Evolutionary conservation across 2,113 vertebrate species (phyloP).

Genomic region (Mixornis gularis): DNA sequence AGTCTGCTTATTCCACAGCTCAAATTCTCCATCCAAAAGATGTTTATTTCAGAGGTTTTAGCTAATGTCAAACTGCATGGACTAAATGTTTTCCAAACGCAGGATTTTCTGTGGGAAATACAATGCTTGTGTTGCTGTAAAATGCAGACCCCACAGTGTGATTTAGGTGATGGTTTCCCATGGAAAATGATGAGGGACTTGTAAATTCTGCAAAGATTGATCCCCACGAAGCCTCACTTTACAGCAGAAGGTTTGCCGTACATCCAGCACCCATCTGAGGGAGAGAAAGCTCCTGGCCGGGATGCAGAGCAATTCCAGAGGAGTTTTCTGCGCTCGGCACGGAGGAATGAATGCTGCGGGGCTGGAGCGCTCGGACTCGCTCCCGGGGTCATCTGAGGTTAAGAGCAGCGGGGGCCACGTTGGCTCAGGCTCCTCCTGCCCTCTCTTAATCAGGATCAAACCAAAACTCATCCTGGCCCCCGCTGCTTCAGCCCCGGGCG

Average conservation of each 20-base stretch:
- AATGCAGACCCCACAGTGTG: background rate
- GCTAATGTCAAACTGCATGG: background rate
- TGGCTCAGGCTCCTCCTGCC: background rate
- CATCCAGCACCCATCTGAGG: fast-evolving
- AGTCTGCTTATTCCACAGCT: background rate
- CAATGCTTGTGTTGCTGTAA: background rate
- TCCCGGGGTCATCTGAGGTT: background rate
- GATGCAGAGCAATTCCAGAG: background rate
- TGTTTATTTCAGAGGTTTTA: background rate
- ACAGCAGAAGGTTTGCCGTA: background rate
- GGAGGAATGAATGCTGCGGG: fast-evolving
- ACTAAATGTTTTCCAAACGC: background rate
- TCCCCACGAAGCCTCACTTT: background rate
- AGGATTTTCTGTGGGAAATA: background rate
- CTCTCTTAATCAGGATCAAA: constrained; percentile 4
- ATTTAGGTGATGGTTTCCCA: background rate
- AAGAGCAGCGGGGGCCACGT: background rate
- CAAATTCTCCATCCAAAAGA: background rate
- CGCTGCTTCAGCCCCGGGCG: background rate
- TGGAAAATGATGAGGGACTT: background rate
- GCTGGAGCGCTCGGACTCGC: background rate
- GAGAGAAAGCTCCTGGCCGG: background rate
- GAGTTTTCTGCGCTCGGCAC: fast-evolving
- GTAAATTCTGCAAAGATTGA: background rate
- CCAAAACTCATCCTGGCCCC: background rate